Evolutionary conservation across 30 jellyfish, hydroid and myxozoan species (phyloP), one percentile per base, ranked within the genome.

Genomic region (Catostylus mosaicus): DNA sequence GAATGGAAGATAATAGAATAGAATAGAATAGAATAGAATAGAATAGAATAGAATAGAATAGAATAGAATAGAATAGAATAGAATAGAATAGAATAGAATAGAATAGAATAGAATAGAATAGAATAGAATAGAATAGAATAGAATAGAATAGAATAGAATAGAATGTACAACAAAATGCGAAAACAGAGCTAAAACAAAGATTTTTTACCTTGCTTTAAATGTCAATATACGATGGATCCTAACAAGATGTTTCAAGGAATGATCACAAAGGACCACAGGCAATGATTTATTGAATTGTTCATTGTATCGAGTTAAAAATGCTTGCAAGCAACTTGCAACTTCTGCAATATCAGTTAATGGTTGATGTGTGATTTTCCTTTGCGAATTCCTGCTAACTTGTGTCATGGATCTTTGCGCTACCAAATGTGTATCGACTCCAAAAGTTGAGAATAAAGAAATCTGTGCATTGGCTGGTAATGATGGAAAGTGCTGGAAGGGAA

Each of bases 401-500:
- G 95, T 75, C 69, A 36, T 11, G 5, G 95, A 84, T 36, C 97
- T 80, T 23, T 88, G 96, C 11, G 83, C 84, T 33, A 73, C 89
- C 50, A 88, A 54, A 48, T 88, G 92, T 3, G 74, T 36, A 47
- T 73, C 84, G 10, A 72, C 37, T 8, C 89, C 89, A 57, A 88
- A 88, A 30, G 97, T 88, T 6, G 87, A 60, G 87, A 79, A 88
- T 24, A 80, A 23, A 0, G 92, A 36, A 35, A 46, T 59, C 78
- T 54, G 83, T n/a, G 95, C 23, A 50, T 84, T 84, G 29, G 95
- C 95, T 20, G 95, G 88, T 57, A 84, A 30, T 64, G 95, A 84
- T 33, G 88, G 80, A 50, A 84, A 84, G 65, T 40, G 63, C 95
- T 84, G 68, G 4, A 48, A 3, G 63, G 20, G 63, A 16, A 16